Evolutionary conservation across 2,888 invertebrate species (phyloP), one percentile per base, ranked within the genome.

Genomic region (Strigamia crassipes): DNA sequence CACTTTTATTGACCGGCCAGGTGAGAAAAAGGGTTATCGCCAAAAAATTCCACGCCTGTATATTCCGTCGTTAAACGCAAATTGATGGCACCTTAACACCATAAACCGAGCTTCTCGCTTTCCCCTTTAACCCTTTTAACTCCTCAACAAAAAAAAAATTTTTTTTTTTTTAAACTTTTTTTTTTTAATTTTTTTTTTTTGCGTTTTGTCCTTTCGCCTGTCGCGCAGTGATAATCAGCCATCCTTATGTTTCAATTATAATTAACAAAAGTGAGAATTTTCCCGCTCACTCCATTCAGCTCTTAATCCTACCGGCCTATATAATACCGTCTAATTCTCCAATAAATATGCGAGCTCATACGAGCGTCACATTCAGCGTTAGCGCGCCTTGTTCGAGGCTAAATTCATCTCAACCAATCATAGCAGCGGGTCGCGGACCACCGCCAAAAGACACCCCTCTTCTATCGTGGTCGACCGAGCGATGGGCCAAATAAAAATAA

Each of bases 211-310:
- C 61, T 23, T 23, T 23, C 61, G 46, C 23, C 61, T 66, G 61
- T 23, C 61, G 61, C 61, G 21, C 61, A 23, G 21, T 12, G 61
- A 66, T 66, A 66, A 66, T 66, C 61, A 66, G 21, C 61, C 21
- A 66, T 23, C 21, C 61, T 66, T 66, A 23, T 66, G 61, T 66
- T 66, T 66, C 61, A 66, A 66, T 66, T 66, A 66, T 66, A 66
- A 66, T 66, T 66, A 66, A 66, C 61, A 66, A 66, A 66, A 66
- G 61, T 66, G 61, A 66, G 61, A 66, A 66, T 66, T 66, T 66
- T 66, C 23, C 21, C 61, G 61, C 61, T 66, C 61, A n/a, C 46
- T 12, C 46, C 46, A 12, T 46, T 46, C 46, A 46, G 61, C 61
- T 66, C 61, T 66, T 66, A 66, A 66, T 66, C 61, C 61, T 18